Base-by-base conservation (phyloP, 2,888 invertebrate genomes). In the Lampropteryx suffumata region DNA sequence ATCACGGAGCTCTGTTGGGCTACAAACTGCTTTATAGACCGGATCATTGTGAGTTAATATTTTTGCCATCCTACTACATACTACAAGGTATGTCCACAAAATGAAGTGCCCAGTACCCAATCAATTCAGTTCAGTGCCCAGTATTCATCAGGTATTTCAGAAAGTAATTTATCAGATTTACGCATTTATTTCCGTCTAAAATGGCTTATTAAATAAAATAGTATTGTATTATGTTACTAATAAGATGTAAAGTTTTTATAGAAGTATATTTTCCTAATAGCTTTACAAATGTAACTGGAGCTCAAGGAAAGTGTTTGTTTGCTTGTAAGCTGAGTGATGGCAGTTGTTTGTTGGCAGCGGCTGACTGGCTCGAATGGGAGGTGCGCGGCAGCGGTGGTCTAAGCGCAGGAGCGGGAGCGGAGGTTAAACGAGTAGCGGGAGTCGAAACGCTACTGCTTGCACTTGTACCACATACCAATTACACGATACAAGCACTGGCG, bases 11-110 rank as follows among this genome's bases (percentile, higher is more conserved):
- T 53, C 91, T 95, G 62, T 92, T 94, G 67, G 97, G 97, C 26
- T 98, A 97, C 89, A 96, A 96, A 85, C 92, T 97, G 64, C 92
- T 95, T 59, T 97, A 96, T 83, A 93, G 95, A 43, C 94, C 95
- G 49, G 82, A 89, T 71, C 79, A 87, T 69, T 83, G 91, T 90
- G 82, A 90, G 90, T 61, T 35, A 43, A 52, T 40, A 37, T 35
- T 21, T 4, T 24, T 6, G 7, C 7, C 24, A 24, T 5, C 7
- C 5, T 24, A 24, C n/a, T n/a, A n/a, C n/a, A n/a, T n/a, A n/a
- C n/a, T n/a, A n/a, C n/a, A n/a, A n/a, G n/a, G n/a, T n/a, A n/a
- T n/a, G n/a, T n/a, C n/a, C n/a, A n/a, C n/a, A n/a, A n/a, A n/a
- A n/a, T n/a, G n/a, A n/a, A n/a, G n/a, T n/a, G n/a, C n/a, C n/a